Base-by-base conservation (phyloP, 2,888 invertebrate genomes). In the Harmothoe impar region DNA sequence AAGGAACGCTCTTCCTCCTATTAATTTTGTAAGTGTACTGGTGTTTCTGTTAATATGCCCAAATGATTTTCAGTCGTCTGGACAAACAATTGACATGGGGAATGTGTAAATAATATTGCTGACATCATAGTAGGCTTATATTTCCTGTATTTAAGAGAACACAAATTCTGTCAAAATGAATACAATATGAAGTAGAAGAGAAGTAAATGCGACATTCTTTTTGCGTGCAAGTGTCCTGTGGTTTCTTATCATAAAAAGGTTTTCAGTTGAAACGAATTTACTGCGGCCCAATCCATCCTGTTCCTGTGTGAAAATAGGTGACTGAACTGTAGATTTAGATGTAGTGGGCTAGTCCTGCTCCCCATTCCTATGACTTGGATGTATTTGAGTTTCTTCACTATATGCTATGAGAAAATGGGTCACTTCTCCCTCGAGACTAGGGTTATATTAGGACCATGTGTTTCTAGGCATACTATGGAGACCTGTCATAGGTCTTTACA, bases 21-120 rank as follows among this genome's bases (percentile, higher is more conserved):
- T 33, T 3, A n/a, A 35, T 81, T 81, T 81, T 81, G 81, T 81
- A 81, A 35, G 15, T 35, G 35, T 43, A 35, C 35, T 81, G 81
- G 1, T 81, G 43, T 81, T 43, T 81, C 43, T 43, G 43, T 43
- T 81, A 35, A 33, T 35, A 33, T 33, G 43, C 81, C 81, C 81
- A 81, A 12, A 23, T 81, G 43, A 7, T 10, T 81, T 81, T 81
- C 81, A 81, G 35, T 33, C 5, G 15, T 35, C 15, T 0, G 0
- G 35, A 43, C 0, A 43, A 33, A 81, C 5, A 35, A 23, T 0
- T 81, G 12, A 35, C 5, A 33, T 23, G 35, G 35, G 23, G 81
- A 33, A 81, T n/a, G 12, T 81, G 81, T 81, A 81, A 81, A 81
- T 81, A 29, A 15, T 31, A 43, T 15, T 23, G n/a, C 15, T 23